A percentile compares a stretch with the other conserved stretches of the same genome.
Conservation (phyloP, 2,888 invertebrate species). For the Elegia similella region DNA sequence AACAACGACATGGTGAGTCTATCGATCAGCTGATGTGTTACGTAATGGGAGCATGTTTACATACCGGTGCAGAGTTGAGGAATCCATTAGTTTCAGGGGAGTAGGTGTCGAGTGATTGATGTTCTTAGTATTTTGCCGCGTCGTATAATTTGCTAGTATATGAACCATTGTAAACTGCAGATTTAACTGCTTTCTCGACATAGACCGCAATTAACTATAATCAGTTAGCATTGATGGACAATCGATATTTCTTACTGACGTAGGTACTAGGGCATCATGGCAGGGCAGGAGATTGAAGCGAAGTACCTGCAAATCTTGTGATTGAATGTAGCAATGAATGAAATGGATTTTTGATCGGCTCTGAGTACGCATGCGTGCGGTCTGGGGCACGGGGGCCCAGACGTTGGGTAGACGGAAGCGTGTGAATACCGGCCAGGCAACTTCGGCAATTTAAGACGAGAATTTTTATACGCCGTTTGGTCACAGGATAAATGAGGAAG, state of each 20-base stretch:
- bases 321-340: constrained; percentile 42
- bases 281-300: constrained; percentile 31
- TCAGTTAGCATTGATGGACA: not conserved
- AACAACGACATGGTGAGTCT: constrained; percentile 94
- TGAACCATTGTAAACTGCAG: constrained; percentile 1
- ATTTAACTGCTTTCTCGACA: constrained; percentile 12
- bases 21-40: constrained; percentile 51
- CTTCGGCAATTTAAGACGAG: not conserved
- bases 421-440: not conserved
- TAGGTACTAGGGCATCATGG: constrained; percentile 31
- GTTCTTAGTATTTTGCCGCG: constrained; percentile 1
- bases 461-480: too few species aligned
- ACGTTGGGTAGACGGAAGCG: constrained; percentile 25
- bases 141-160: not conserved
- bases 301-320: constrained; percentile 30
- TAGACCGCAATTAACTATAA: not conserved
- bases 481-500: too few species aligned
- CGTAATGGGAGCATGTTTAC: constrained; percentile 56
- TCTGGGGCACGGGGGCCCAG: constrained; percentile 23
- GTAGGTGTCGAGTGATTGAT: constrained; percentile 29
- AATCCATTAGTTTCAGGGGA: constrained; percentile 38
- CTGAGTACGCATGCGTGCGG: constrained; percentile 47
- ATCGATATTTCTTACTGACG: constrained; percentile 22
- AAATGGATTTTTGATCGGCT: constrained; percentile 43
- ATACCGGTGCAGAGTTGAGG: constrained; percentile 49